These are phyloP conservation scores for Danionella cerebrum DNA, from an alignment of 2,113 vertebrate species.

Conservation along the genomic window DNA sequence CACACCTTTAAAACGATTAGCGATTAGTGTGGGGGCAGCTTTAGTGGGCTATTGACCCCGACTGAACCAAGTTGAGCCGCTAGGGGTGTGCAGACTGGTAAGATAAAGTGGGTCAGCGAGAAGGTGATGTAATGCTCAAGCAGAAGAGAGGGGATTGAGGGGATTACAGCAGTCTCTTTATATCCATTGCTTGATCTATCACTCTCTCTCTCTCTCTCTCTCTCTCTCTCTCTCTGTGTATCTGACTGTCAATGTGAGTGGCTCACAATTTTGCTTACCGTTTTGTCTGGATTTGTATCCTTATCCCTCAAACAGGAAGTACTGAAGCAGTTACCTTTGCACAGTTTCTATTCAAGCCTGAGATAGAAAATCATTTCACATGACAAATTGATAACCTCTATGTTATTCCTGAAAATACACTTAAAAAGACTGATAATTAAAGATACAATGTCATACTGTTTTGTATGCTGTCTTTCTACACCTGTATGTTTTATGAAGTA, in stretches of 20 bases:
- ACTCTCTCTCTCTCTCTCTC: slow-evolving; percentile 27
- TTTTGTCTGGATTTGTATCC: neutral
- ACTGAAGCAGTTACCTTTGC: no score
- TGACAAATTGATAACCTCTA: no score
- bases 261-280: neutral
- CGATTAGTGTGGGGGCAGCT: slow-evolving; percentile 2
- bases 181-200: slow-evolving; percentile 1
- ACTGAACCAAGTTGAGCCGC: slow-evolving; percentile 25
- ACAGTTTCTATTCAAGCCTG: no score
- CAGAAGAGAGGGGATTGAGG: slow-evolving; percentile 44
- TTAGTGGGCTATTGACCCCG: slow-evolving; percentile 28
- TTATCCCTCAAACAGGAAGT: no score
- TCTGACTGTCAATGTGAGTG: slow-evolving; percentile 37
- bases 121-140: slow-evolving; percentile 44
- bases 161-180: slow-evolving; percentile 48
- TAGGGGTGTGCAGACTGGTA: slow-evolving; percentile 32
- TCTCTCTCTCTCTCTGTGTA: neutral
- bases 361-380: no score
- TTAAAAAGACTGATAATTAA: no score
- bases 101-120: slow-evolving; percentile 47
- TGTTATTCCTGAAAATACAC: no score
- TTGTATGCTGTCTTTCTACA: no score
- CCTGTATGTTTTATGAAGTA: neutral
- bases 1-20: neutral
- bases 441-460: no score